Evolutionary conservation across 2,888 invertebrate species (phyloP), one percentile per base, ranked within the genome.

Genomic region (Hirtodrosophila alboralis): DNA sequence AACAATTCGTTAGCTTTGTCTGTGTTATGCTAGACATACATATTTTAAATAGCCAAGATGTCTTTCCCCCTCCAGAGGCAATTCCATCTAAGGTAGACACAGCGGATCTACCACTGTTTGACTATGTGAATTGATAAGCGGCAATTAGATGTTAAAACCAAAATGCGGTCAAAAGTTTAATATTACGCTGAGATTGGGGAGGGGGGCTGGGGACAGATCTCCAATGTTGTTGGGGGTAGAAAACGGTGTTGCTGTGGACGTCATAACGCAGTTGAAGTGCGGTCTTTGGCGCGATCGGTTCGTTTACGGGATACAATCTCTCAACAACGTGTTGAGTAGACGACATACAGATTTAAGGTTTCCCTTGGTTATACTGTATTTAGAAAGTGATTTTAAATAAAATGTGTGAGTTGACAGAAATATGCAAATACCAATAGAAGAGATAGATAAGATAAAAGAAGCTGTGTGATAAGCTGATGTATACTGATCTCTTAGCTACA

Each of bases 151-250:
- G 45, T 21, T 47, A 44, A 40, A 47, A 48, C 27, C 54, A 31
- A 61, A 84, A 80, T 54, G 80, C 80, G 79, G 80, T 80, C 84
- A 80, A 62, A 56, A 67, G 79, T 80, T 75, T 80, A 80, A 41
- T 58, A 60, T 84, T 80, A 80, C 79, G 27, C n/a, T 4, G 14
- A 13, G 12, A 18, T 36, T 37, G 48, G 21, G 31, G 28, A n/a
- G 12, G 3, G 18, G 18, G 10, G 26, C 37, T 37, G 48, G 21
- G 38, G 31, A n/a, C n/a, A n/a, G n/a, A n/a, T n/a, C n/a, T n/a
- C 30, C 53, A 30, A 9, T 18, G 21, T 21, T 37, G 23, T 33
- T 53, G 51, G 66, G 74, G 72, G 64, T 84, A 84, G 72, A 84
- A 80, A 80, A 75, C 47, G 30, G 31, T 51, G 49, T 48, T 30